These are phyloP conservation scores for Helostoma temminkii DNA, from an alignment of 2,797 vertebrate species.

Conservation along the genomic window DNA sequence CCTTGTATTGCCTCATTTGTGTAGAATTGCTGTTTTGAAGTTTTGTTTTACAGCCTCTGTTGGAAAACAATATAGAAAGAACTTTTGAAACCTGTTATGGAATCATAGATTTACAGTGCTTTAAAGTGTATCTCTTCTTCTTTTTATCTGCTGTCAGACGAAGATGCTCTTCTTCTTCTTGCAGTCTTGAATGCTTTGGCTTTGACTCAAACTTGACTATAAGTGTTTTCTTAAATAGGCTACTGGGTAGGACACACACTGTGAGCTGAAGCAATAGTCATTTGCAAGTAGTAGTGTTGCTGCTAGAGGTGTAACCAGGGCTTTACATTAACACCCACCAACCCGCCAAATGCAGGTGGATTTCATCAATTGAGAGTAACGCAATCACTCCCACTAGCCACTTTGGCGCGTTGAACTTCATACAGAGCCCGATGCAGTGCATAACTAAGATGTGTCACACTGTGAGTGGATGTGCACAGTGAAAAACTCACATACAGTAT, in stretches of 20 bases:
- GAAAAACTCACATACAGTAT: too few relatives aligned
- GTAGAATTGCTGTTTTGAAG: constrained; percentile 61
- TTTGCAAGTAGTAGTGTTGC: too few relatives aligned
- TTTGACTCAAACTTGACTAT: constrained; percentile 27
- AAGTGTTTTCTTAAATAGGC: constrained; percentile 13
- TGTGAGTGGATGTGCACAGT: too few relatives aligned
- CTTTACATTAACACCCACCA: too few relatives aligned
- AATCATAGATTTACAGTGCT: too few relatives aligned
- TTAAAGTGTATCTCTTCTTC: constrained; percentile 20
- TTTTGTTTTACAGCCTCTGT: constrained; percentile 48
- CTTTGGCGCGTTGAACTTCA: too few relatives aligned
- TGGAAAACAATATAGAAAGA: constrained; percentile 8
- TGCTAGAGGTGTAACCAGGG: too few relatives aligned
- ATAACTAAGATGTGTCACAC: too few relatives aligned
- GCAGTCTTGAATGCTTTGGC: constrained; percentile 24
- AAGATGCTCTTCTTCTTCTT: constrained; percentile 28
- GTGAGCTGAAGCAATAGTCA: neutral
- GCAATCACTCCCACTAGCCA: too few relatives aligned
- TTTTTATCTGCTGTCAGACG: constrained; percentile 25
- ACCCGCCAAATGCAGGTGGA: too few relatives aligned
- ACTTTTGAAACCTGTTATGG: constrained; percentile 18
- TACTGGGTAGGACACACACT: constrained; percentile 5
- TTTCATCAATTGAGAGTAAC: too few relatives aligned
- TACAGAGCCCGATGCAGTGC: too few relatives aligned
- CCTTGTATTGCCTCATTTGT: constrained; percentile 37